A percentile compares a stretch with the other conserved stretches of the same genome.
Conservation (phyloP, 2,797 vertebrate species). For the Meda fulgida region DNA sequence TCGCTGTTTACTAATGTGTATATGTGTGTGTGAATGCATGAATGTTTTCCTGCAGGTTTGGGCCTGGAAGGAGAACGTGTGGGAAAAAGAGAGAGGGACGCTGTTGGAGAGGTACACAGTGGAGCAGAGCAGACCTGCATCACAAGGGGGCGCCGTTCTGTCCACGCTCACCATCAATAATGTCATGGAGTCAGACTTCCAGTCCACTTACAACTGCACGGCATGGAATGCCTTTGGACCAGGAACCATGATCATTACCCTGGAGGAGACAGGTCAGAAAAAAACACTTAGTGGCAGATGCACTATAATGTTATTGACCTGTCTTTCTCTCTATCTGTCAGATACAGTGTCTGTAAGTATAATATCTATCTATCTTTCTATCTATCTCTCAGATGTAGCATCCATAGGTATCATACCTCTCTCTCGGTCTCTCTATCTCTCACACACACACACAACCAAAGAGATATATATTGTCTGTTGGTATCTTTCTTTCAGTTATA, state of each 20-base stretch:
- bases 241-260: conserved; percentile 91
- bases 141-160: conserved; percentile 86
- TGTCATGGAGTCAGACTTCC: conserved; percentile 92
- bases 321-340: neutral
- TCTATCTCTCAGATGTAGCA: conserved; percentile 80
- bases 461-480: no score
- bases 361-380: neutral
- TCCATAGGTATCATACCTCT: conserved; percentile 81
- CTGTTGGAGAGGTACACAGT: conserved; percentile 92
- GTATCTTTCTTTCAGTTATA: neutral
- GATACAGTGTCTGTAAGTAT: neutral
- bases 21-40: conserved; percentile 26
- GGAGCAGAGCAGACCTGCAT: conserved; percentile 84
- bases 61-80: conserved; percentile 96
- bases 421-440: no score
- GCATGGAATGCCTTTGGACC: conserved; percentile 95
- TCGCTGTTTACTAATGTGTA: conserved; percentile 1
- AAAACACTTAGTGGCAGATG: neutral
- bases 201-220: conserved; percentile 95
- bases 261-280: conserved; percentile 83
- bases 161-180: conserved; percentile 96
- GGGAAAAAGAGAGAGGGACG: conserved; percentile 91
- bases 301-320: conserved; percentile 40
- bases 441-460: no score
- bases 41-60: conserved; percentile 81